Evolutionary conservation across 1,140 invertebrate species (phyloP).

Genomic region (Penaeus indicus): DNA sequence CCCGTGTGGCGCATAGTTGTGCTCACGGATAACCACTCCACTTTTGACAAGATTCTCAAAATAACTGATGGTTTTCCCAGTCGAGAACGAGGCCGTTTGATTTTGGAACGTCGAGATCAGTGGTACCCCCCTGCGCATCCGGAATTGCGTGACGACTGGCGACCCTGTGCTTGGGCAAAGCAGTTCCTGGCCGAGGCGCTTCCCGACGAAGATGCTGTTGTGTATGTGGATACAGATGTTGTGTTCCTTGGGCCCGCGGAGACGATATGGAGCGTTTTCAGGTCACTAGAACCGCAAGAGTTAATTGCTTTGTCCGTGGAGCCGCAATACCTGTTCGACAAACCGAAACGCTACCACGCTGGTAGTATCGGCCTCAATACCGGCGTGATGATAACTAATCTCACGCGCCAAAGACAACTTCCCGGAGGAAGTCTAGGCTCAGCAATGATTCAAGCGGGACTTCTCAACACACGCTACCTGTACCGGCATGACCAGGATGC

Average conservation of each 20-base stretch:
- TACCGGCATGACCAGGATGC: constrained; percentile 42
- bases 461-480: not conserved
- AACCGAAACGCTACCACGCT: constrained; percentile 3
- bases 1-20: constrained; percentile 10
- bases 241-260: constrained; percentile 43
- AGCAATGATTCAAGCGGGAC: constrained; percentile 6
- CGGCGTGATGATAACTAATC: constrained; percentile 39
- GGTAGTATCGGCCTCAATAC: constrained; percentile 39
- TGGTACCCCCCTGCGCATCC: not conserved
- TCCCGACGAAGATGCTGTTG: constrained; percentile 19
- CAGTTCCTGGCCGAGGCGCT: constrained; percentile 38
- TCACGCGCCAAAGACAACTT: constrained; percentile 25
- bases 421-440: not conserved
- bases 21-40: constrained; percentile 24
- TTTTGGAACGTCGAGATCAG: constrained; percentile 8
- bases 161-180: constrained; percentile 42
- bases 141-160: not conserved
- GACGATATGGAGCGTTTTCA: constrained; percentile 29
- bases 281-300: not conserved
- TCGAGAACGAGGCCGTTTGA: constrained; percentile 7
- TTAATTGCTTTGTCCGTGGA: constrained; percentile 34
- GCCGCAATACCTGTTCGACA: constrained; percentile 40
- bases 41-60: constrained; percentile 18
- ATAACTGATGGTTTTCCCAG: constrained; percentile 2
- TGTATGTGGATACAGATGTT: constrained; percentile 43